Evolutionary conservation across 2,113 vertebrate species (phyloP).

Genomic region (Holacanthus passer): DNA sequence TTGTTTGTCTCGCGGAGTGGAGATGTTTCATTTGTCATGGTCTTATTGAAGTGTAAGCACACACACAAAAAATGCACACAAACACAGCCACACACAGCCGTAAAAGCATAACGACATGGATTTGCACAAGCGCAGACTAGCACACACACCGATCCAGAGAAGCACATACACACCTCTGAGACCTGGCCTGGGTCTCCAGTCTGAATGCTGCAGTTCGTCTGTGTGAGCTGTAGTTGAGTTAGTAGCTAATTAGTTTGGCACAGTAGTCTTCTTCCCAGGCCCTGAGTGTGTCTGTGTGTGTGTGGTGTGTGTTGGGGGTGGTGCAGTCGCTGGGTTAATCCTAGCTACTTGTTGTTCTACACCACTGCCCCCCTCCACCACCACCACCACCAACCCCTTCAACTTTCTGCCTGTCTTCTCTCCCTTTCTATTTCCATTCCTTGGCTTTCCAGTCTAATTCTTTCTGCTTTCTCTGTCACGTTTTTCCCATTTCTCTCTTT

Average conservation of each 20-base stretch:
- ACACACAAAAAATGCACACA: background rate
- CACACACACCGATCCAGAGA: background rate
- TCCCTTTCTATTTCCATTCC: slow-evolving; percentile 21
- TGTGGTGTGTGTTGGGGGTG: slow-evolving; percentile 39
- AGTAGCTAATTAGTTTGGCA: slow-evolving; percentile 81
- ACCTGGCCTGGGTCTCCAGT: slow-evolving; percentile 31
- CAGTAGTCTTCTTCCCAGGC: slow-evolving; percentile 69
- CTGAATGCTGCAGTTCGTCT: slow-evolving; percentile 52
- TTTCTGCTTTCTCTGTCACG: background rate
- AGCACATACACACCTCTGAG: slow-evolving; percentile 35
- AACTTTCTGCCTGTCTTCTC: slow-evolving; percentile 46
- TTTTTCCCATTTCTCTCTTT: background rate
- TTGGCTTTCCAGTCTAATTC: slow-evolving; percentile 18
- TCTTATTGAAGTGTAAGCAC: slow-evolving; percentile 13
- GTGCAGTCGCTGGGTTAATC: slow-evolving; percentile 74
- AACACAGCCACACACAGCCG: background rate
- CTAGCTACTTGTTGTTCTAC: slow-evolving; percentile 79
- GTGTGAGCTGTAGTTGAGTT: slow-evolving; percentile 68
- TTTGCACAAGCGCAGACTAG: slow-evolving; percentile 5
- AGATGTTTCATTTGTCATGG: slow-evolving; percentile 48
- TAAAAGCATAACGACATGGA: slow-evolving; percentile 10
- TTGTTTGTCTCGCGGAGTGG: slow-evolving; percentile 34
- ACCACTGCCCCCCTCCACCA: slow-evolving; percentile 32
- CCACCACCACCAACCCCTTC: background rate
- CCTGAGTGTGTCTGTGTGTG: slow-evolving; percentile 32